Base-by-base conservation (phyloP, 2,888 invertebrate species). In the Acleris cristana region DNA sequence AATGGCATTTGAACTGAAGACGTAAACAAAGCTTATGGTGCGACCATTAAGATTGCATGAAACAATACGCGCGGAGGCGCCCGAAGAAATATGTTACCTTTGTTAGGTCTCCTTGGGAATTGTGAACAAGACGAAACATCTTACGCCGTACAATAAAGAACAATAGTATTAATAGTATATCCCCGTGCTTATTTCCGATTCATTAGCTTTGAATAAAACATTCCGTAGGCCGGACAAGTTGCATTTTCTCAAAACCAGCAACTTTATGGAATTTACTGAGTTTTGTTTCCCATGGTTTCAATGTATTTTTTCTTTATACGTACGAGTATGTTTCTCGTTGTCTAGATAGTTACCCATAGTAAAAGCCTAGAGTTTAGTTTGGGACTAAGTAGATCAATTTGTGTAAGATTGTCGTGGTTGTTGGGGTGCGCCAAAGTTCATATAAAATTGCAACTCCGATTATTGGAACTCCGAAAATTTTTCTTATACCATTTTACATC, bases 21-120 rank as follows among this genome's bases (percentile, higher is more conserved):
- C 62, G 53, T 58, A 62, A 67, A 67, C 53, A 67, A 63, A 67
- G 53, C 57, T 63, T 58, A 67, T 58, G 58, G 63, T 57, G 63
- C 53, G 52, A 63, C 34, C 67, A 67, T 67, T 67, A 67, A 58
- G 48, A 54, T 67, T 67, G 63, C 63, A 67, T 63, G 49, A 19
- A 67, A 67, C 67, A 67, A 67, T 67, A 67, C 63, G 53, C 57
- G 45, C 16, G 34, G 52, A 51, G 51, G 34, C 51, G 18, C 51
- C 60, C 52, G 51, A 48, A 53, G 21, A 57, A 19, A 67, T 62
- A 67, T 62, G 62, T 67, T 67, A 57, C 53, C 52, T 26, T 55
- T 59, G 58, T 59, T 48, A 56, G 30, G 65, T 8, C 54, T 45
- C 62, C 53, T 21, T 58, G 62, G 67, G 67, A 63, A 67, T 67